Evolutionary conservation across 2,797 vertebrate genomes (phyloP).

Genomic region (Natrix natrix): DNA sequence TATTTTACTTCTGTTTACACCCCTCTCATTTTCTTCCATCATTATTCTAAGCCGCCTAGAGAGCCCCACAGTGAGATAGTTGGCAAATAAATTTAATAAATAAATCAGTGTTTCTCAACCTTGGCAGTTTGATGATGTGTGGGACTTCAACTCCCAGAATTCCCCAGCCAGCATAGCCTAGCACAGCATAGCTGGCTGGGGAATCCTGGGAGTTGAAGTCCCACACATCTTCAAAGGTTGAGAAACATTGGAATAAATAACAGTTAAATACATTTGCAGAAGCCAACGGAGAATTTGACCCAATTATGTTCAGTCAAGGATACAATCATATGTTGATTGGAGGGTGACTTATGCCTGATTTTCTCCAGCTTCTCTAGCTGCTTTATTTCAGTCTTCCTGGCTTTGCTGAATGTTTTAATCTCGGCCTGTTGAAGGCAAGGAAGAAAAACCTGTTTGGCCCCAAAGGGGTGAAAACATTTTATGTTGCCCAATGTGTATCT

Average conservation of each 20-base stretch:
- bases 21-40: background rate
- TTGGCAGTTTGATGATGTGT: too few species aligned
- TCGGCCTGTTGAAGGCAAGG: constrained; percentile 68
- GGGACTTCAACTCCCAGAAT: background rate
- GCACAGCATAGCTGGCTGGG: too few species aligned
- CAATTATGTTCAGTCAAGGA: constrained; percentile 64
- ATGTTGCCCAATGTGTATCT: background rate
- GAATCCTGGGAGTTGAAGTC: too few species aligned
- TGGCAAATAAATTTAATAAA: background rate
- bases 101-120: background rate
- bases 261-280: background rate
- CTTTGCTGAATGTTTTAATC: constrained; percentile 77
- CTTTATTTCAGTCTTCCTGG: constrained; percentile 77
- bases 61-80: background rate
- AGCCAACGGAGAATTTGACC: background rate
- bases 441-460: background rate
- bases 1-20: background rate
- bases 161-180: background rate
- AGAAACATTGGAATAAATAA: background rate
- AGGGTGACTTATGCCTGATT: constrained; percentile 73
- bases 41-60: background rate
- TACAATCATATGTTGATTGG: constrained; percentile 78
- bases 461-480: background rate
- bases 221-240: background rate
- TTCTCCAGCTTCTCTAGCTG: constrained; percentile 79